Conservation (phyloP, 2,888 invertebrate genomes). For the Habrosyne pyritoides region DNA sequence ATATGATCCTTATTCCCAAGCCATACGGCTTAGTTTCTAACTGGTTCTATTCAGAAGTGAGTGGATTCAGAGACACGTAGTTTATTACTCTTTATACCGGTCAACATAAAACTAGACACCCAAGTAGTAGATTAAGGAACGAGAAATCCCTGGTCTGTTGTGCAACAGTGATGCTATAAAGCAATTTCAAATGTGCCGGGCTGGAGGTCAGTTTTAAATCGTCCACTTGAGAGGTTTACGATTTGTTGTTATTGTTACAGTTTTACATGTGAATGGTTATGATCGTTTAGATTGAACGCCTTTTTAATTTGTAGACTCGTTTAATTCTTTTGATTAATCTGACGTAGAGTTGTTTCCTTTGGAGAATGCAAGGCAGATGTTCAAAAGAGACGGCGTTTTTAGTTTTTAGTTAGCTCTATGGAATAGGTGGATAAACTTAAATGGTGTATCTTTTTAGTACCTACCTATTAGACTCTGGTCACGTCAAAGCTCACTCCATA, state of each 20-base stretch:
- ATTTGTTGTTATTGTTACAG: conserved; percentile 74
- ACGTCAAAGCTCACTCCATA: too few species aligned
- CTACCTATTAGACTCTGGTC: too few species aligned
- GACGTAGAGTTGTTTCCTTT: not conserved
- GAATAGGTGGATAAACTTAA: too few species aligned
- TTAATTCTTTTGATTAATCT: conserved; percentile 27
- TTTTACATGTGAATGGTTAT: conserved; percentile 53
- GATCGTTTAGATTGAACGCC: conserved; percentile 33
- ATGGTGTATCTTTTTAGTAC: too few species aligned
- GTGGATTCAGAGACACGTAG: conserved; percentile 50
- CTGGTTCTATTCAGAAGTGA: conserved; percentile 23
- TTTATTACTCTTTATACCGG: conserved; percentile 71
- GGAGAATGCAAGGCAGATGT: not conserved
- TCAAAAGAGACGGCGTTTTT: not conserved
- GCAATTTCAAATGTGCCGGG: conserved; percentile 33
- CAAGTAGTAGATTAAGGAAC: conserved; percentile 75
- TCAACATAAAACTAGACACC: conserved; percentile 78
- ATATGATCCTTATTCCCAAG: conserved; percentile 24
- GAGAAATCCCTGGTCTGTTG: conserved; percentile 58
- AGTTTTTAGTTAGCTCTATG: too few species aligned
- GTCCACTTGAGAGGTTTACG: conserved; percentile 62
- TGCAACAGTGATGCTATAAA: conserved; percentile 61
- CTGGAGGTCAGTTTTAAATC: conserved; percentile 72
- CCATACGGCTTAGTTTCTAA: conserved; percentile 40
- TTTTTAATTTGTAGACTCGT: conserved; percentile 19